These are phyloP conservation scores for Podarcis muralis DNA, from an alignment of 2,113 vertebrate genomes.

Conservation along the genomic window DNA sequence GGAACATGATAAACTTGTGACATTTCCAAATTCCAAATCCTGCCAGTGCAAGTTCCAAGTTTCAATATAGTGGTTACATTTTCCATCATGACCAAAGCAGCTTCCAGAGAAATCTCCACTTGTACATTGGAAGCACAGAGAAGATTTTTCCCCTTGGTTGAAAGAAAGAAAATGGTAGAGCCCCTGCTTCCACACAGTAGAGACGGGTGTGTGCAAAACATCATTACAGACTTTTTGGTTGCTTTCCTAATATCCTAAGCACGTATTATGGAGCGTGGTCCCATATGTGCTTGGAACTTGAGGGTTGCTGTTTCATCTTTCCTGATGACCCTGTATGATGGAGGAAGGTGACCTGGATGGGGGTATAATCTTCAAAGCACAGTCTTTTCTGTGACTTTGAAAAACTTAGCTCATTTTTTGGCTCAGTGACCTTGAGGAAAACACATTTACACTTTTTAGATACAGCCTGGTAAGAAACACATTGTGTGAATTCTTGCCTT, in stretches of 20 bases:
- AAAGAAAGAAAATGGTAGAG: neutral
- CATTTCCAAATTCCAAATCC: neutral
- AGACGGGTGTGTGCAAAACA: neutral
- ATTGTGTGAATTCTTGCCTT: conserved; percentile 26
- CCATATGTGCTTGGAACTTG: neutral
- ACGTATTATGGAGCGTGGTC: too few species aligned
- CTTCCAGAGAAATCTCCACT: neutral
- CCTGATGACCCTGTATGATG: neutral
- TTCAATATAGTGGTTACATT: neutral
- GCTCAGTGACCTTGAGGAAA: neutral
- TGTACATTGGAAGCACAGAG: neutral
- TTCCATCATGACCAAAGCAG: neutral
- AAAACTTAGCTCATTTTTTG: neutral
- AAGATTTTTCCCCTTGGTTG: too few species aligned
- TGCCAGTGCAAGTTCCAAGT: neutral
- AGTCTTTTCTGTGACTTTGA: neutral
- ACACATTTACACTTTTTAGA: conserved; percentile 19
- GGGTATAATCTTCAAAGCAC: neutral
- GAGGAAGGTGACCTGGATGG: neutral
- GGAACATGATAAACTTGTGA: neutral
- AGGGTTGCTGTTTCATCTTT: neutral
- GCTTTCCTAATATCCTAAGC: neutral
- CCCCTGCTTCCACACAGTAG: neutral
- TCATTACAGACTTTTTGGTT: neutral
- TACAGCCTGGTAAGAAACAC: neutral